Conservation (phyloP, 92 coral and sea anemone genomes). For the Pocillopora grandis region DNA sequence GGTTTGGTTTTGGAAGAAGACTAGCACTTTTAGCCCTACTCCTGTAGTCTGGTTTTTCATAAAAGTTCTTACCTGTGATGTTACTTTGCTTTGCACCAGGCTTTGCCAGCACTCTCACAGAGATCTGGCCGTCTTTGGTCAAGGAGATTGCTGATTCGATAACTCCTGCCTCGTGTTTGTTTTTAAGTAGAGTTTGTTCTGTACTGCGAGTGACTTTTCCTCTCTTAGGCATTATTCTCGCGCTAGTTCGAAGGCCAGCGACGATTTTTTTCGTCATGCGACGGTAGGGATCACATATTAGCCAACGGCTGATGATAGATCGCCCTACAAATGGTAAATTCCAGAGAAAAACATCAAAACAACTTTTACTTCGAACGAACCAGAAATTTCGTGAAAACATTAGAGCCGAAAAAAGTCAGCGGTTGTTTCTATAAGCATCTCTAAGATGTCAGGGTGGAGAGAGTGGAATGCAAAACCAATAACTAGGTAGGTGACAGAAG, state of each 20-base stretch:
- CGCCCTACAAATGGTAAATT: not conserved
- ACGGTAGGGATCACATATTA: not conserved
- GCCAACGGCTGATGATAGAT: not conserved
- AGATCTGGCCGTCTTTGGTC: constrained; percentile 55
- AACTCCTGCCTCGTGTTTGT: not conserved
- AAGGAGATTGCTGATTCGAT: constrained; percentile 1
- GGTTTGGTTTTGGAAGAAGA: not conserved
- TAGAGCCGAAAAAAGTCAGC: constrained; percentile 15
- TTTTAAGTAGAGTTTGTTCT: not conserved
- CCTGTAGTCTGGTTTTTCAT: not conserved
- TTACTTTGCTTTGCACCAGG: constrained; percentile 70
- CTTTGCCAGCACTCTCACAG: constrained; percentile 59
- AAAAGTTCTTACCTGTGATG: constrained; percentile 47
- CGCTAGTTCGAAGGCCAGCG: not conserved
- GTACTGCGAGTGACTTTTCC: not conserved
- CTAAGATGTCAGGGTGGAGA: not conserved
- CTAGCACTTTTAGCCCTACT: not conserved
- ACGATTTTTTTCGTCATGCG: not conserved
- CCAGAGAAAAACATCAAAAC: not conserved
- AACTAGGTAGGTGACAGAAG: not conserved
- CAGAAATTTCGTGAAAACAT: constrained; percentile 1
- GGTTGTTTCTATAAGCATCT: not conserved
- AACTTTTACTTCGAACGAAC: not conserved
- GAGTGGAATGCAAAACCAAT: not conserved
- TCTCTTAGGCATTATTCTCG: constrained; percentile 12